These are phyloP conservation scores for Petromus typicus DNA, from an alignment of 2,113 vertebrate genomes.

Conservation along the genomic window DNA sequence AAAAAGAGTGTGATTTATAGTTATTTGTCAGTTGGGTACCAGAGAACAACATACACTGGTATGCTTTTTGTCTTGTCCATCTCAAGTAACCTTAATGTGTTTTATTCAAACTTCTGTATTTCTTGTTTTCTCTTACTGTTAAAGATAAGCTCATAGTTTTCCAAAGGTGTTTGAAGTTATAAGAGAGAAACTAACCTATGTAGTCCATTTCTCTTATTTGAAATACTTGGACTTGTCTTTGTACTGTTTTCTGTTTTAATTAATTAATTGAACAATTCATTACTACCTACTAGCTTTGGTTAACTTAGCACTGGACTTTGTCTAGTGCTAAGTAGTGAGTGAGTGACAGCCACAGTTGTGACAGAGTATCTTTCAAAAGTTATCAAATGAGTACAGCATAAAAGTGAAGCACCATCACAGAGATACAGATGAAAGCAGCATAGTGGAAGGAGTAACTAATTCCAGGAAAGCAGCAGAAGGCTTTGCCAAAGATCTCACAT, in stretches of 20 bases:
- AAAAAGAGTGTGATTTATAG: neutral
- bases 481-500: neutral
- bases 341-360: neutral
- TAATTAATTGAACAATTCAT: neutral
- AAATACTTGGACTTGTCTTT: neutral
- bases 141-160: neutral
- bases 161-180: slow-evolving; percentile 12
- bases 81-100: neutral
- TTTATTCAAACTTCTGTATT: neutral
- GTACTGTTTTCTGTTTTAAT: neutral
- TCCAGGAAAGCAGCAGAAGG: neutral
- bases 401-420: neutral
- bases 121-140: neutral
- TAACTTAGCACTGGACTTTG: neutral
- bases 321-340: too few species aligned
- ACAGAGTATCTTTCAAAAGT: neutral
- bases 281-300: neutral
- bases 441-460: neutral
- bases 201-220: neutral
- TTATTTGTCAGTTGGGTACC: neutral
- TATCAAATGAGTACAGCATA: neutral
- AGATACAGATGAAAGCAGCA: neutral
- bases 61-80: neutral
- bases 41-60: neutral
- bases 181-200: neutral